Conservation (phyloP, 2,113 vertebrate species). For the Phalacrocorax pelagicus region DNA sequence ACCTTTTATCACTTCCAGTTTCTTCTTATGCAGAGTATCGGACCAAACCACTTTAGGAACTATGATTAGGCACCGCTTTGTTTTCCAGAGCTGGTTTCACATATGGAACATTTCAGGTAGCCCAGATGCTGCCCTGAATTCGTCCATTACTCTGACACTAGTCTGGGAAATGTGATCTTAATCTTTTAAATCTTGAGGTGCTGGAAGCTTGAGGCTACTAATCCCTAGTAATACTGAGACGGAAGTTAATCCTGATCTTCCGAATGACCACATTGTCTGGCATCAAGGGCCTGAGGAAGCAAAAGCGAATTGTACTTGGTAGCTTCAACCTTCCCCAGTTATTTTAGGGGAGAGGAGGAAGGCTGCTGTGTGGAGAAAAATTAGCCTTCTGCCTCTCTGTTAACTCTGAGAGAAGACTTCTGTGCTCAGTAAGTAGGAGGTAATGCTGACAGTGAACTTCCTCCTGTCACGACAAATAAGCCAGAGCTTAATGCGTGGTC, state of each 20-base stretch:
- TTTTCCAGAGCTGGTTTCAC: neutral
- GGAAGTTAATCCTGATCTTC: neutral
- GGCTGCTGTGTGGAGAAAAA: neutral
- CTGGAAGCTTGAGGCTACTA: neutral
- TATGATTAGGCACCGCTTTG: neutral
- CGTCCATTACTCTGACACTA: rapidly evolving
- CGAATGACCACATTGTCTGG: neutral
- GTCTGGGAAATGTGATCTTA: neutral
- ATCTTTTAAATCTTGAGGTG: neutral
- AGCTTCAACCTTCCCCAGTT: neutral
- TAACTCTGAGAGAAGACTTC: neutral
- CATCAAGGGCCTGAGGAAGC: neutral
- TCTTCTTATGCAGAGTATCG: neutral
- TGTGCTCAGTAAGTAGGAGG: neutral
- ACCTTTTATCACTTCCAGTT: neutral
- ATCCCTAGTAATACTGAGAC: neutral
- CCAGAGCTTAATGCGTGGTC: neutral
- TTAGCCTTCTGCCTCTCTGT: neutral
- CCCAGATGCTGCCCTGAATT: neutral
- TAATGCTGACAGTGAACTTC: neutral
- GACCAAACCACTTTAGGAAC: neutral
- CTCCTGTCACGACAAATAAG: neutral
- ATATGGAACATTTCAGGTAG: neutral
- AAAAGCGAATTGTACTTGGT: too few species aligned
- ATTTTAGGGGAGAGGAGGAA: too few species aligned